Conservation (phyloP, 2,113 vertebrate species). For the Salvator merianae region DNA sequence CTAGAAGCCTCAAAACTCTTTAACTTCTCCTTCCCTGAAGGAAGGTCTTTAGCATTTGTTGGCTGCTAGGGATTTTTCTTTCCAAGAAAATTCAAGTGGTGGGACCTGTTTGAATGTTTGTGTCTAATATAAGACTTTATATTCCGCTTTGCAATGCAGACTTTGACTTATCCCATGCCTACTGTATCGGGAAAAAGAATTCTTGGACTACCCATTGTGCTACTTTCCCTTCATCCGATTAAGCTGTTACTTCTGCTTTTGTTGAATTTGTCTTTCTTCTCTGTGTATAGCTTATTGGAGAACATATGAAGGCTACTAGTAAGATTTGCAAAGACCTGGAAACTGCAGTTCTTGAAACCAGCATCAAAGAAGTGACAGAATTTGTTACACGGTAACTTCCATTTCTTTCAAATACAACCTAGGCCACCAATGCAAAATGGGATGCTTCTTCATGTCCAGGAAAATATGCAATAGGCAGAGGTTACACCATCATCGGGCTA, state of each 20-base stretch:
- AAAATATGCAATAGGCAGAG: no score
- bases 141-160: neutral
- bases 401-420: neutral
- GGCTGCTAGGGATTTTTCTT: neutral
- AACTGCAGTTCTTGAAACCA: slow-evolving; percentile 64
- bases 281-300: slow-evolving; percentile 67
- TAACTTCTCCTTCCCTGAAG: neutral
- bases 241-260: accelerated
- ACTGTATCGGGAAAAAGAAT: neutral
- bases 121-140: neutral
- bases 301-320: slow-evolving; percentile 62
- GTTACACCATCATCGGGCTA: no score
- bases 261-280: neutral
- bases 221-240: neutral
- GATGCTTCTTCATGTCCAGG: neutral
- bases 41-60: no score
- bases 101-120: neutral
- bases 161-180: no score
- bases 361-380: slow-evolving; percentile 60
- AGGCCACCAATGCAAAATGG: neutral
- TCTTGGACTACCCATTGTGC: neutral
- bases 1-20: neutral
- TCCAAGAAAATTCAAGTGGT: neutral
- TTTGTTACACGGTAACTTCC: slow-evolving; percentile 72
- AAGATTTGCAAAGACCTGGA: slow-evolving; percentile 68